phyloP scores from a whole-genome alignment of 1,140 invertebrate species.

The Himalopsyche phryganea region DNA sequence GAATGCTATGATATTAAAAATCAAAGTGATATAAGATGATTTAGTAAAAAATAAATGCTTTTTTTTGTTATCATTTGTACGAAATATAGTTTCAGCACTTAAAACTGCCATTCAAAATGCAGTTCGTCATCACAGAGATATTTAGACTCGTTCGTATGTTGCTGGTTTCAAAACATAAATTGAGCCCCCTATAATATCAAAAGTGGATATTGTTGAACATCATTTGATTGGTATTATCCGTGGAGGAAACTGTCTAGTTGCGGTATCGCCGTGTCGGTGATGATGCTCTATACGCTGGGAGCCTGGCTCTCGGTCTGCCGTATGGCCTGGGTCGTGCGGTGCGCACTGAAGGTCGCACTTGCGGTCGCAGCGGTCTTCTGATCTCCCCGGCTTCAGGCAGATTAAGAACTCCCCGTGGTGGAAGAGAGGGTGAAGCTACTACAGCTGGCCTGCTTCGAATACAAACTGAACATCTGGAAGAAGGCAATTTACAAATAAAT shows the following conservation, averaged over 20 bases:
- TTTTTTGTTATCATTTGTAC: too few species aligned
- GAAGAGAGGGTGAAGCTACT: not conserved
- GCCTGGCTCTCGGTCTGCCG: slow-evolving; percentile 8
- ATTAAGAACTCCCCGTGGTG: not conserved
- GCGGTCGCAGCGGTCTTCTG: slow-evolving; percentile 5
- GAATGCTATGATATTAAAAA: too few species aligned
- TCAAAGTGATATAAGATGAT: too few species aligned
- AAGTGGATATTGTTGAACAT: not conserved
- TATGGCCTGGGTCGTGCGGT: not conserved
- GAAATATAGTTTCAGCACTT: too few species aligned
- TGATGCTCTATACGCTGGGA: not conserved
- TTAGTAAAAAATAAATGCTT: too few species aligned
- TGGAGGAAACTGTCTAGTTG: too few species aligned
- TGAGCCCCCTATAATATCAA: not conserved
- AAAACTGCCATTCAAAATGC: too few species aligned
- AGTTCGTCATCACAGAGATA: too few species aligned
- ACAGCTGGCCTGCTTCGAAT: slow-evolving; percentile 36
- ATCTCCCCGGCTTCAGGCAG: slow-evolving; percentile 19
- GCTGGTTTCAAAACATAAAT: too few species aligned
- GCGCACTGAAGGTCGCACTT: not conserved
- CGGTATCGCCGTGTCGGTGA: not conserved
- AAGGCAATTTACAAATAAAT: too few species aligned
- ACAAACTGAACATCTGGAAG: slow-evolving; percentile 45
- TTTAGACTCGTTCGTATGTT: too few species aligned
- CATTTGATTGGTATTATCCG: not conserved